These are phyloP conservation scores for Hemiscyllium ocellatum DNA, from an alignment of 2,113 vertebrate genomes.

Conservation along the genomic window DNA sequence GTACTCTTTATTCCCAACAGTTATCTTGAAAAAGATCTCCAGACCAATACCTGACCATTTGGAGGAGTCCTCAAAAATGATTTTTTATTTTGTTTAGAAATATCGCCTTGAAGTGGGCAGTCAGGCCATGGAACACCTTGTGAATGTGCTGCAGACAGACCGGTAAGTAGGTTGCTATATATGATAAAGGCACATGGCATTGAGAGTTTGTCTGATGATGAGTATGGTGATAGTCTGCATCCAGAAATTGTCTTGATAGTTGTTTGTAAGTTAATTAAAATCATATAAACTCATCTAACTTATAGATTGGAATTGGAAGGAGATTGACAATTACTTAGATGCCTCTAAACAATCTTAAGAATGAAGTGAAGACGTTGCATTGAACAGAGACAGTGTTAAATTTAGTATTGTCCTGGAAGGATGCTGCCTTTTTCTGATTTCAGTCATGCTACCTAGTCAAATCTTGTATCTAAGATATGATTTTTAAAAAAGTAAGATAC, in stretches of 20 bases:
- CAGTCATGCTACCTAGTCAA: background rate
- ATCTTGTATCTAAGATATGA: background rate
- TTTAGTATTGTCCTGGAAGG: background rate
- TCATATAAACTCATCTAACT: background rate
- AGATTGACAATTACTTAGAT: background rate
- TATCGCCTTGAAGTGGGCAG: conserved; percentile 89
- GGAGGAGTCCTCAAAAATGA: background rate
- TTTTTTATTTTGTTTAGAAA: conserved; percentile 60
- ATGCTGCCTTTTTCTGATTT: background rate
- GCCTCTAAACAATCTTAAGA: background rate
- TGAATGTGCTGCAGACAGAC: conserved; percentile 86
- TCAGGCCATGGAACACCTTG: conserved; percentile 86
- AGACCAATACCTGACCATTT: background rate
- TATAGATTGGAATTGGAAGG: background rate
- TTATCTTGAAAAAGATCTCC: background rate
- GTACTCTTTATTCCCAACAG: background rate
- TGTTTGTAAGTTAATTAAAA: background rate
- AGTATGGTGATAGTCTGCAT: background rate
- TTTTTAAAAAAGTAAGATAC: background rate
- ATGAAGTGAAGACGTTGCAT: background rate
- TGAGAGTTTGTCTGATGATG: background rate
- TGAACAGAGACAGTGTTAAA: background rate
- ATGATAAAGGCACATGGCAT: background rate
- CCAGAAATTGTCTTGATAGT: background rate
- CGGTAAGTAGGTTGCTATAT: conserved; percentile 60